Conservation (phyloP, 1,140 invertebrate species). For the Trichonephila inaurata region DNA sequence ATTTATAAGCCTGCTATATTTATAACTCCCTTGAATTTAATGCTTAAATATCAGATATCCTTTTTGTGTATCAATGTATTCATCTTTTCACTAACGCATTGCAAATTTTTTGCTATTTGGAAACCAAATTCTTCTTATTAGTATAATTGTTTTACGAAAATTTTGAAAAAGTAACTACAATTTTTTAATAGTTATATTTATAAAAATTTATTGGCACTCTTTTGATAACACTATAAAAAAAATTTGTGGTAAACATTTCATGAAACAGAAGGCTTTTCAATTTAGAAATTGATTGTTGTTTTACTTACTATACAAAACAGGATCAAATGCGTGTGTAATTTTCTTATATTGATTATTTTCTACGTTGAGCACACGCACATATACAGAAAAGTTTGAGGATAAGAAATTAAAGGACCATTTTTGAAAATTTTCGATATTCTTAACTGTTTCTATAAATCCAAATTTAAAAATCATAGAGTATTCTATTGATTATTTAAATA, state of each 20-base stretch:
- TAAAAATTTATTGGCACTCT: slow-evolving; percentile 1
- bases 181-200: not conserved
- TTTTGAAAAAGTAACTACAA: not conserved
- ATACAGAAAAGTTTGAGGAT: not conserved
- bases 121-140: not conserved
- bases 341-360: not conserved
- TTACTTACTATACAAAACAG: slow-evolving; percentile 3
- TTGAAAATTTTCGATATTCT: not conserved
- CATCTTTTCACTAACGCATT: slow-evolving; percentile 18
- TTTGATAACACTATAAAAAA: slow-evolving; percentile 4
- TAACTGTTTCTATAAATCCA: slow-evolving; percentile 13
- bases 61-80: slow-evolving; percentile 13
- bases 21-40: not conserved
- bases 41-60: slow-evolving; percentile 12
- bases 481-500: slow-evolving; percentile 4
- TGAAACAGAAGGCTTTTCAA: not conserved
- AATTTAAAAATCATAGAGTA: slow-evolving; percentile 11
- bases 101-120: not conserved
- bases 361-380: slow-evolving; percentile 22
- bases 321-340: slow-evolving; percentile 12
- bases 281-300: slow-evolving; percentile 14
- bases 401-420: slow-evolving; percentile 16
- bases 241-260: not conserved
- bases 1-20: not conserved
- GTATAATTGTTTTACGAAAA: not conserved